Evolutionary conservation across 64 coral and sea anemone genomes (phyloP).

Genomic region (Porites lutea): DNA sequence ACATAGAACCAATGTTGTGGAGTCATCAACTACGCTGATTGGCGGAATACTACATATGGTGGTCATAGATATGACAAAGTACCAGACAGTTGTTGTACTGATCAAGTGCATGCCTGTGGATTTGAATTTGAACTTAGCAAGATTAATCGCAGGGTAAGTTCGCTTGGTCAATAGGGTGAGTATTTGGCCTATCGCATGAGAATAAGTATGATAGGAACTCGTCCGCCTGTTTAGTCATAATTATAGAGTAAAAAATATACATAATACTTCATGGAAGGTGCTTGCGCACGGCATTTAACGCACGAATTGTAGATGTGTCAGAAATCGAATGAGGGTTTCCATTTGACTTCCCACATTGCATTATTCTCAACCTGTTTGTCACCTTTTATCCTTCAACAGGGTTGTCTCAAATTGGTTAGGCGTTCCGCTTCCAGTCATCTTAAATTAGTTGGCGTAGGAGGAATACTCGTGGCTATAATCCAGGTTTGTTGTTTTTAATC

Average conservation of each 20-base stretch:
- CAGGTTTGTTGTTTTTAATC: background rate
- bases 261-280: too few relatives aligned
- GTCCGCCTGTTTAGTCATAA: too few relatives aligned
- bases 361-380: too few relatives aligned
- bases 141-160: conserved; percentile 34
- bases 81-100: conserved; percentile 64
- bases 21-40: conserved; percentile 58
- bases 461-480: background rate
- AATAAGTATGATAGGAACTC: too few relatives aligned
- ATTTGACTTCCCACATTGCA: background rate
- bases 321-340: background rate
- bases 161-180: background rate
- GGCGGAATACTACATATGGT: conserved; percentile 59
- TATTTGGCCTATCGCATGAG: background rate
- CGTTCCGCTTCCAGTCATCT: background rate
- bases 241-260: too few relatives aligned
- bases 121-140: conserved; percentile 17
- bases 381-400: background rate
- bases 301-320: too few relatives aligned
- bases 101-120: background rate
- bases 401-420: background rate
- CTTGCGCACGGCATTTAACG: too few relatives aligned
- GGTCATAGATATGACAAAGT: conserved; percentile 44
- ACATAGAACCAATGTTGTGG: conserved; percentile 64
- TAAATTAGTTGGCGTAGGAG: background rate